Evolutionary conservation across 1,140 invertebrate species (phyloP), one percentile per base, ranked within the genome.

Genomic region (Magallana gigas): DNA sequence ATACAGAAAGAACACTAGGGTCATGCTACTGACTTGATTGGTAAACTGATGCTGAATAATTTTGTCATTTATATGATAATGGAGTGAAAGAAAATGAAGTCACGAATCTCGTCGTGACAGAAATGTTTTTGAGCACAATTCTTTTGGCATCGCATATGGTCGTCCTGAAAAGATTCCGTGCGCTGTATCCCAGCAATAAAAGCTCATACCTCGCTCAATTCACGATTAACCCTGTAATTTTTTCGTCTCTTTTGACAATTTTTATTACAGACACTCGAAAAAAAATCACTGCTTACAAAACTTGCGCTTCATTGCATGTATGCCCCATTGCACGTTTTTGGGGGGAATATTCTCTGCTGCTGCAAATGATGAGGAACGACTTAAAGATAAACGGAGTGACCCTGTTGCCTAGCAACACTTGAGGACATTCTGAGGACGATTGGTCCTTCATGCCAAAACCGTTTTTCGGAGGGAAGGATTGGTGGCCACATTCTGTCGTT

Each of bases 1-100:
- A 29, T 29, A 29, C 23, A 76, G 68, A 76, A 62, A 62, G 12
- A 62, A 62, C 60, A 29, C 68, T 8, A 8, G 23, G 68, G 68
- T 76, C 68, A 76, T 76, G 68, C 68, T 76, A 76, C 68, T 76
- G 68, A 76, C 68, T 76, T 76, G 68, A 76, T 76, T 76, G 68
- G 68, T 76, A 76, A 76, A 12, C 23, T 76, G 68, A 76, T 76
- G 68, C 23, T 76, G 68, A 76, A 76, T 76, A 76, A 76, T 76
- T 76, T 76, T 76, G 68, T 76, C 68, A 76, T 76, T 76, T 76
- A 76, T 76, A 76, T 76, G 68, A 76, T 76, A 76, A 76, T 76
- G 23, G 68, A 76, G 23, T 76, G 23, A 76, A 76, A 76, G 68
- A 76, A 64, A 76, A 76, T 76, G 68, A 76, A 76, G 68, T 76